Conservation (phyloP, 1,140 invertebrate species). For the Macrosteles quadrilineatus region DNA sequence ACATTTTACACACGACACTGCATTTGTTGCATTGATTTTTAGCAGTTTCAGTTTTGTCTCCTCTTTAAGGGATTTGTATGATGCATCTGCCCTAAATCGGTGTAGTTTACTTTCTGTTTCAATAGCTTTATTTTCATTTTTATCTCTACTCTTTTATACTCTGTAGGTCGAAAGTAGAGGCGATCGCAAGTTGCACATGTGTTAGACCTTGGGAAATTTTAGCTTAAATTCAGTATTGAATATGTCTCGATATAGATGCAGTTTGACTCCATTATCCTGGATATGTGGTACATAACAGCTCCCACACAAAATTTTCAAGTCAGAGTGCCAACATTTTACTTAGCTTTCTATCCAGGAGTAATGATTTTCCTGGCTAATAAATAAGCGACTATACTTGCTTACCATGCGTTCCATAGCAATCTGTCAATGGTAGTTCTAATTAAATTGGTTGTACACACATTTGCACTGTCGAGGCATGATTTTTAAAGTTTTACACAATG, state of each 20-base stretch:
- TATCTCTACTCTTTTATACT: background rate
- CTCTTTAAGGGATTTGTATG: slow-evolving; percentile 33
- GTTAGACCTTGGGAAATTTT: background rate
- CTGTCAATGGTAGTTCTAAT: background rate
- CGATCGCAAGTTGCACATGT: slow-evolving; percentile 6
- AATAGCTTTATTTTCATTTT: background rate
- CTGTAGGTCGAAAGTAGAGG: background rate
- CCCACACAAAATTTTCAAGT: background rate
- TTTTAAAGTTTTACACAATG: slow-evolving; percentile 23
- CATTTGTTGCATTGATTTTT: slow-evolving; percentile 30
- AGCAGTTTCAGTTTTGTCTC: slow-evolving; percentile 36
- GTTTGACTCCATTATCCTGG: background rate
- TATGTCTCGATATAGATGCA: slow-evolving; percentile 2
- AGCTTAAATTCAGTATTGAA: background rate
- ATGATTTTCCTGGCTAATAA: slow-evolving; percentile 8
- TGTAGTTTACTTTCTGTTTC: slow-evolving; percentile 11
- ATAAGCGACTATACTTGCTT: slow-evolving; percentile 5
- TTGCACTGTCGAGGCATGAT: slow-evolving; percentile 22
- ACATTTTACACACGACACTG: slow-evolving; percentile 23
- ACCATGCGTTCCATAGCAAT: background rate
- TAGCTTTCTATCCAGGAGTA: background rate
- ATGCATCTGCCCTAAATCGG: slow-evolving; percentile 20
- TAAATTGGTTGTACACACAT: slow-evolving; percentile 28
- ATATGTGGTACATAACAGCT: slow-evolving; percentile 3
- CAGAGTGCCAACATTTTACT: background rate